These are phyloP conservation scores for Priocnemis perturbator DNA, from an alignment of 2,888 invertebrate genomes.

Conservation along the genomic window DNA sequence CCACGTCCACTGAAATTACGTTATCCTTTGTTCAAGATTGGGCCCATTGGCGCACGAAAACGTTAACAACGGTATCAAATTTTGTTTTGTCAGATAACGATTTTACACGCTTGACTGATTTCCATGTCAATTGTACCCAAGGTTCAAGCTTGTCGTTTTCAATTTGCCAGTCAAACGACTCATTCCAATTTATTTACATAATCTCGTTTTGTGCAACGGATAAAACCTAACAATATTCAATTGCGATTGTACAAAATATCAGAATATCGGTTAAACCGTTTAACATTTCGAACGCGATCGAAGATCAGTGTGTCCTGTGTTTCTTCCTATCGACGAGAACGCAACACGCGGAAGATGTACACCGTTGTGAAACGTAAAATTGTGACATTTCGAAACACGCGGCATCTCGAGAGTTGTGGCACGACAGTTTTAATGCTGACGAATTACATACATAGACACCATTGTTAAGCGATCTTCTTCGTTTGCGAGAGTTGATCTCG, in stretches of 20 bases:
- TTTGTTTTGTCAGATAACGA: conserved; percentile 16
- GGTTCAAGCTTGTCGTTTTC: conserved; percentile 12
- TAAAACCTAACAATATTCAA: conserved; percentile 55
- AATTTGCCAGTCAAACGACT: conserved; percentile 45
- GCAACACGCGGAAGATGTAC: too few relatives aligned
- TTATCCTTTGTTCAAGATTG: not conserved
- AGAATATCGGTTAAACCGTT: conserved; percentile 37
- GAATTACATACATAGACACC: too few relatives aligned
- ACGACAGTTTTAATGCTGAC: too few relatives aligned
- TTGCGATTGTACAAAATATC: conserved; percentile 59
- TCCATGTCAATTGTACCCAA: conserved; percentile 29
- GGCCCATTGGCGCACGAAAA: not conserved
- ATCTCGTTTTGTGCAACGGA: conserved; percentile 62
- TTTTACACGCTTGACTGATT: conserved; percentile 28
- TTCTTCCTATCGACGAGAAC: too few relatives aligned
- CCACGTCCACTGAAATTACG: not conserved
- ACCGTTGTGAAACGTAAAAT: too few relatives aligned
- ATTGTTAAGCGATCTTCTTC: too few relatives aligned
- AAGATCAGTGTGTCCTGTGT: not conserved
- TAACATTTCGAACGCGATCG: not conserved
- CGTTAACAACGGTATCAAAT: not conserved
- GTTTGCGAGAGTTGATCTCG: too few relatives aligned
- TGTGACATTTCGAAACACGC: too few relatives aligned
- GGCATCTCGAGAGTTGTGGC: too few relatives aligned
- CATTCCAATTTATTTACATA: conserved; percentile 67